Base-by-base conservation (phyloP, 2,797 vertebrate genomes). In the Hemibagrus guttatus region DNA sequence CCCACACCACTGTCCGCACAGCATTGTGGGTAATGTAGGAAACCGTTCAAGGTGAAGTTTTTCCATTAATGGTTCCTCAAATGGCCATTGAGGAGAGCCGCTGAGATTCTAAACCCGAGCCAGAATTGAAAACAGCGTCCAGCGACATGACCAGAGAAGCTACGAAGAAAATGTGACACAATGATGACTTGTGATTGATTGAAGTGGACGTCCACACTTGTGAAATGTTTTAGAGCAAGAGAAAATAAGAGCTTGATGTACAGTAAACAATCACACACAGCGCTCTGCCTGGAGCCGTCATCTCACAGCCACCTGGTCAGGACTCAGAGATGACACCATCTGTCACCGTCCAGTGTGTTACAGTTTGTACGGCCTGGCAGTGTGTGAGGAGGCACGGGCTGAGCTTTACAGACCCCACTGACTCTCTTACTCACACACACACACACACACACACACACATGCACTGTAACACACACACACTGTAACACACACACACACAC, bases 271-370 rank as follows among this genome's bases (percentile, higher is more conserved):
- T 61, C 35, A 74, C 71, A 74, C 71, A 78, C 56, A 39, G 39
- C 13, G 61, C 80, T 82, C 68, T 71, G 75, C 74, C 42, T 66
- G 31, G 49, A 80, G 79, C 79, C 49, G 87, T 81, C 66, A 85
- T 86, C 82, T 81, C 81, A 68, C 28, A 83, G 82, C 76, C 81
- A 81, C 87, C 71, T 89, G 89, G 64, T 88, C 83, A 88, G 88
- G 85, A 66, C 83, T 90, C 63, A 49, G 84, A 88, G 87, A 88
- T 90, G 72, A 87, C 85, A 81, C 88, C 88, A 89, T 90, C 88
- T 90, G 88, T 90, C 89, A 86, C 88, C 86, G 85, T 90, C 87
- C 87, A 84, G 49, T 42, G 28, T 83, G 69, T 76, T 39, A 39
- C 35, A 39, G 35, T 39, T 1, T 39, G 35, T 66, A 84, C 69